Conservation (phyloP, 2,888 invertebrate species). For the Graphium colonna region DNA sequence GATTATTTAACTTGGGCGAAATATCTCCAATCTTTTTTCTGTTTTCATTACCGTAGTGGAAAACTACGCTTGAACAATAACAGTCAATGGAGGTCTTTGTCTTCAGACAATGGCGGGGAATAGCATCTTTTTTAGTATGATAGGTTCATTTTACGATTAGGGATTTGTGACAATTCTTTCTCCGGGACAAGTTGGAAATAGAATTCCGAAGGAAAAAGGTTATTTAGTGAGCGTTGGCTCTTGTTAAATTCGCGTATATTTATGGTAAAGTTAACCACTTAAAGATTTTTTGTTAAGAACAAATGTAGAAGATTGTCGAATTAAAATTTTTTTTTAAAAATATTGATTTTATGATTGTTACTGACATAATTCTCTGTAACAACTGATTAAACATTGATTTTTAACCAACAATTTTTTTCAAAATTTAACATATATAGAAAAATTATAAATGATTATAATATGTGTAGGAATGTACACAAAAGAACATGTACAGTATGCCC, state of each 20-base stretch:
- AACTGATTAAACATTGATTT: too few relatives aligned
- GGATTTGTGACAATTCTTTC: conserved; percentile 22
- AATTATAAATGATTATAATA: too few relatives aligned
- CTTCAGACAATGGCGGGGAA: conserved; percentile 43
- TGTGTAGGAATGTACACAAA: too few relatives aligned
- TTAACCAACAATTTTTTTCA: too few relatives aligned
- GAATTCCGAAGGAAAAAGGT: conserved; percentile 1
- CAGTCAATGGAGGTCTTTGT: conserved; percentile 49
- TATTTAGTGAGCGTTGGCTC: background rate
- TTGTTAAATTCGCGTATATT: background rate
- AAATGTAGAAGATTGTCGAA: too few relatives aligned
- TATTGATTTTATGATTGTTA: too few relatives aligned
- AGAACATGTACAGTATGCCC: too few relatives aligned
- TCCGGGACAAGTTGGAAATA: conserved; percentile 3
- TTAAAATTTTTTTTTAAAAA: too few relatives aligned
- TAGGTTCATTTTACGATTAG: conserved; percentile 24
- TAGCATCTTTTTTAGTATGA: conserved; percentile 22
- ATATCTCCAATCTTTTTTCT: conserved; percentile 57
- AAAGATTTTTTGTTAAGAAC: too few relatives aligned
- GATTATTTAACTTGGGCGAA: conserved; percentile 44
- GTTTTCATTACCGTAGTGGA: conserved; percentile 38
- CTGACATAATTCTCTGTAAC: too few relatives aligned
- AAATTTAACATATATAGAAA: too few relatives aligned
- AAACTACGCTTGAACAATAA: conserved; percentile 53
- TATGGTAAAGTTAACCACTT: too few relatives aligned